Base-by-base conservation (phyloP, 2,888 invertebrate genomes). In the Pseudococcus jackbeardsleyi region DNA sequence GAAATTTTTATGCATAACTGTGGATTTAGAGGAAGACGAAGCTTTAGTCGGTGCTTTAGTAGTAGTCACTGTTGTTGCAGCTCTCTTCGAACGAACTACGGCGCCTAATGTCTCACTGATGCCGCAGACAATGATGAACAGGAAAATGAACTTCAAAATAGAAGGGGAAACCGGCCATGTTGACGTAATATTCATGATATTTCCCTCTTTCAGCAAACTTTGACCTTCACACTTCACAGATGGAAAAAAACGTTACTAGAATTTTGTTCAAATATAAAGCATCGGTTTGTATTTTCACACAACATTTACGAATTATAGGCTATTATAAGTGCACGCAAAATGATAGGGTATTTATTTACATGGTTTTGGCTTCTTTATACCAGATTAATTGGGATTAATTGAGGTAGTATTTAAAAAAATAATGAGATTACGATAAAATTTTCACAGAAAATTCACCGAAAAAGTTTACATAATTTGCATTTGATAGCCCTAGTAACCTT, bases 1-100 rank as follows among this genome's bases (percentile, higher is more conserved):
- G 91, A 96, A 96, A 5, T 95, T 96, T 89, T 94, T 90, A 89
- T 90, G 90, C 90, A 90, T 90, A 79, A 89, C 89, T 77, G 88
- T 84, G 22, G 54, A 19, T 39, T 50, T 79, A 1, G 86, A 22
- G 12, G 68, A n/a, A 33, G 26, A 33, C 26, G 26, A 33, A 33
- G 26, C 26, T 33, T 33, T 33, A 33, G 26, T 33, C 8, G 50
- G 11, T 42, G 50, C 33, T 72, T 72, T 48, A 15, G 42, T 5
- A 3, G 79, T 3, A 8, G 50, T 12, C 48, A 33, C 79, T 9
- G 50, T 15, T 26, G 87, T 72, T 46, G 77, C 68, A 33, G 86
- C 72, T 72, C 72, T 72, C 46, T 82, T 15, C 11, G 79, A 46
- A 42, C 79, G 39, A 42, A 46, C 79, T 15, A n/a, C 39, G 88